These are phyloP conservation scores for Rhamnusium bicolor DNA, from an alignment of 2,888 invertebrate genomes.

Conservation along the genomic window DNA sequence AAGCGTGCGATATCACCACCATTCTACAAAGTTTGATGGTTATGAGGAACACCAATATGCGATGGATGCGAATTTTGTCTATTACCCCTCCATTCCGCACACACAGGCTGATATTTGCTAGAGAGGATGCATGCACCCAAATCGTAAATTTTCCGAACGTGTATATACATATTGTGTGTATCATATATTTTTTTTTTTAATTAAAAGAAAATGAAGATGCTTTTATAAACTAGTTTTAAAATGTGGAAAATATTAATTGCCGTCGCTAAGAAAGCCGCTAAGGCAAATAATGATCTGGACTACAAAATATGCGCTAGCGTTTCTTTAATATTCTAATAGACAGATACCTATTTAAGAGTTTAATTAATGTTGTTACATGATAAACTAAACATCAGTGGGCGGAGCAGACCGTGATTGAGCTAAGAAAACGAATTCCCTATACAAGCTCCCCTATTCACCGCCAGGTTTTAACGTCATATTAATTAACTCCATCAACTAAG, in stretches of 20 bases:
- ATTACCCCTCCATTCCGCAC: too few species aligned
- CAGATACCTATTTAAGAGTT: constrained; percentile 66
- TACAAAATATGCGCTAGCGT: neutral
- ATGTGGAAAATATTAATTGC: neutral
- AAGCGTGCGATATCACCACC: too few species aligned
- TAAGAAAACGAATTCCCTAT: constrained; percentile 49
- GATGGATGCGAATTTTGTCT: too few species aligned
- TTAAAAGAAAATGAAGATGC: too few species aligned
- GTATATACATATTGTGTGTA: too few species aligned
- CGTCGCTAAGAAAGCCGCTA: neutral
- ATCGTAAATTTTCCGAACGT: too few species aligned
- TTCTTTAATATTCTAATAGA: constrained; percentile 64
- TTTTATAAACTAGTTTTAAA: too few species aligned
- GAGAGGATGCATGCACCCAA: too few species aligned
- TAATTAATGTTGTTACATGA: constrained; percentile 67
- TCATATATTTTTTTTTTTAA: too few species aligned
- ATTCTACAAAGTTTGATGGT: too few species aligned
- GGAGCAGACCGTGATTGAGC: constrained; percentile 62
- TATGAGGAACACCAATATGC: too few species aligned
- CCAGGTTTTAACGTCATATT: constrained; percentile 43
- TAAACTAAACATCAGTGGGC: constrained; percentile 65
- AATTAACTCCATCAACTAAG: constrained; percentile 40
- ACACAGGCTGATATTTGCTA: too few species aligned
- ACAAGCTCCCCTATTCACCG: constrained; percentile 37
- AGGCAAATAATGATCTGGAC: neutral